phyloP scores from a whole-genome alignment of 1,140 invertebrate genomes.

The Thaumatotibia leucotreta region DNA sequence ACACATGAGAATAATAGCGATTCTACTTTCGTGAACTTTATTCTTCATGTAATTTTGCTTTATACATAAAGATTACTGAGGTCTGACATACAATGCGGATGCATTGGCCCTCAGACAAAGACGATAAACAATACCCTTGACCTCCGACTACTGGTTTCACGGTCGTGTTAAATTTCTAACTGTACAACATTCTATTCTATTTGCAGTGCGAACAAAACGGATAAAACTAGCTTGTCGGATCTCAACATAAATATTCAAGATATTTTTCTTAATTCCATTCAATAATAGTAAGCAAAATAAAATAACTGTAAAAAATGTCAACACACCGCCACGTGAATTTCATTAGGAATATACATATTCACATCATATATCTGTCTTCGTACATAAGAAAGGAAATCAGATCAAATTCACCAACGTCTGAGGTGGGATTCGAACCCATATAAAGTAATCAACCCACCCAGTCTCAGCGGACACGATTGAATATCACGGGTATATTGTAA shows the following conservation, averaged over 20 bases:
- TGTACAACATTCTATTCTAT: neutral
- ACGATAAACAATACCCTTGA: constrained; percentile 2
- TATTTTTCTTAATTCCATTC: too few relatives aligned
- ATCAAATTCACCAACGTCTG: too few relatives aligned
- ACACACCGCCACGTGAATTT: too few relatives aligned
- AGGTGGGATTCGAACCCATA: too few relatives aligned
- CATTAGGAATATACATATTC: too few relatives aligned
- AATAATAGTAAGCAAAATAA: too few relatives aligned
- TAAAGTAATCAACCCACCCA: too few relatives aligned
- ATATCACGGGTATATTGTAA: too few relatives aligned
- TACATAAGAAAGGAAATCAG: too few relatives aligned
- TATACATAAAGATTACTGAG: neutral
- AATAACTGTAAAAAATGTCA: too few relatives aligned
- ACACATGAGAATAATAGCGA: neutral
- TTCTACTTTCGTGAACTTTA: neutral
- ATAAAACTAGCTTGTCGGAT: neutral
- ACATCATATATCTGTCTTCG: too few relatives aligned
- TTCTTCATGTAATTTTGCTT: neutral
- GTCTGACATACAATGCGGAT: neutral
- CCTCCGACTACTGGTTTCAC: neutral
- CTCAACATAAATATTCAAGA: neutral
- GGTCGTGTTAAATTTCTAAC: constrained; percentile 4
- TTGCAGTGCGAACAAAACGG: neutral
- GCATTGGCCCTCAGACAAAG: neutral
- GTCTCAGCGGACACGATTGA: too few relatives aligned